Conservation (phyloP, 2,888 invertebrate species). For the Lapara coniferarum region DNA sequence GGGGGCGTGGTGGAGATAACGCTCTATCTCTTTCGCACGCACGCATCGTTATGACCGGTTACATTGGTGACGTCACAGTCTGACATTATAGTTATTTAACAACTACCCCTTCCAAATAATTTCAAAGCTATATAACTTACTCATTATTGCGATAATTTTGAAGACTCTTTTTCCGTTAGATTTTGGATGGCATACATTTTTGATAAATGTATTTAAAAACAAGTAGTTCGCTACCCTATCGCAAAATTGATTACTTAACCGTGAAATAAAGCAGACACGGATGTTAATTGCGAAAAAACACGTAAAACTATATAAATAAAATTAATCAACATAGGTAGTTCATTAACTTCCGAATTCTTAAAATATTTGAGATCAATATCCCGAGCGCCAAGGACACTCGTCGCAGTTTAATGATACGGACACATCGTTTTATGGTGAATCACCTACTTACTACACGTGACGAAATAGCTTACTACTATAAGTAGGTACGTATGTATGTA, state of each 20-base stretch:
- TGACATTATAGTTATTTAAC: too few species aligned
- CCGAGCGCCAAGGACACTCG: constrained; percentile 26
- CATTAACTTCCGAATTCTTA: constrained; percentile 38
- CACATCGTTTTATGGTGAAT: constrained; percentile 6
- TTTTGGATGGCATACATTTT: too few species aligned
- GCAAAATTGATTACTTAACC: neutral
- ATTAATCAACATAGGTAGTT: constrained; percentile 33
- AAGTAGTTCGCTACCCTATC: neutral
- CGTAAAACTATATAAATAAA: constrained; percentile 7
- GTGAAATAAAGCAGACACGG: neutral
- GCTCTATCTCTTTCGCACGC: too few species aligned
- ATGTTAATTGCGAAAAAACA: neutral
- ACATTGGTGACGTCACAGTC: too few species aligned
- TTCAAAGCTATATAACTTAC: neutral
- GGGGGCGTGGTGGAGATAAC: too few species aligned
- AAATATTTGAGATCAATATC: constrained; percentile 35
- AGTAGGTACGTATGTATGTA: too few species aligned
- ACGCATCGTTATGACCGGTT: too few species aligned
- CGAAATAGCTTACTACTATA: neutral
- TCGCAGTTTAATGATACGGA: neutral
- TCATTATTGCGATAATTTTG: too few species aligned
- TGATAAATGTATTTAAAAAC: too few species aligned
- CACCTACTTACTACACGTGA: neutral
- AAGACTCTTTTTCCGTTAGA: too few species aligned
- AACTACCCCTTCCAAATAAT: too few species aligned